Evolutionary conservation across 2,113 vertebrate genomes (phyloP), one percentile per base, ranked within the genome.

Genomic region (Thamnaconus septentrionalis): DNA sequence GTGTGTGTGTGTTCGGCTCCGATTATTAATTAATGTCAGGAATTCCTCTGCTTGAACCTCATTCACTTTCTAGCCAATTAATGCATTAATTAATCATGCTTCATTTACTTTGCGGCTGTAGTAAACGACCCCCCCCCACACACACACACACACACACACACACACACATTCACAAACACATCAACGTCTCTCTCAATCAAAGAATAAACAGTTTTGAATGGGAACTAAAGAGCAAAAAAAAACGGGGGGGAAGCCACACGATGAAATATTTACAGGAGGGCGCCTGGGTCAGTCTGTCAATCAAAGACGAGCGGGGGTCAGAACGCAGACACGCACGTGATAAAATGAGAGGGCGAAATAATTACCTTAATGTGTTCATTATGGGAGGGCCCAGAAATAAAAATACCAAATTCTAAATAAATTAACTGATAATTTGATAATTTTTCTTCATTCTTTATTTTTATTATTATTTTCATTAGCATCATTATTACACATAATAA

Each of bases 61-160:
- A 54, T 79, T 81, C 76, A 73, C 81, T 69, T 78, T 75, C 72
- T 59, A 73, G 41, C 52, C 83, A 86, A 87, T 89, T 89, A 81
- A 81, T 86, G 59, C 75, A 88, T 92, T 69, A 87, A 91, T 90
- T 85, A 92, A 91, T 91, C 69, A 89, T 91, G 82, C 59, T 76
- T 86, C 84, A 79, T 85, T 92, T 87, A 87, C 60, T 92, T 87
- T 89, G 86, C 86, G 86, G 86, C 85, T 76, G 76, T 73, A 76
- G 73, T 66, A 77, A 75, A 76, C 40, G 8, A 7, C 59, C 64
- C 18, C 18, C 18, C 18, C 18, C 18, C 18, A 1, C 18, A 1
- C 4, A 9, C 9, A 4, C 0, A 11, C 4, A 52, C 50, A 52
- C 52, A 40, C 5, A n/a, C 47, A 8, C 8, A 9, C 12, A 4